Evolutionary conservation across 2,797 vertebrate species (phyloP).

Genomic region (Linurgus olivaceus): DNA sequence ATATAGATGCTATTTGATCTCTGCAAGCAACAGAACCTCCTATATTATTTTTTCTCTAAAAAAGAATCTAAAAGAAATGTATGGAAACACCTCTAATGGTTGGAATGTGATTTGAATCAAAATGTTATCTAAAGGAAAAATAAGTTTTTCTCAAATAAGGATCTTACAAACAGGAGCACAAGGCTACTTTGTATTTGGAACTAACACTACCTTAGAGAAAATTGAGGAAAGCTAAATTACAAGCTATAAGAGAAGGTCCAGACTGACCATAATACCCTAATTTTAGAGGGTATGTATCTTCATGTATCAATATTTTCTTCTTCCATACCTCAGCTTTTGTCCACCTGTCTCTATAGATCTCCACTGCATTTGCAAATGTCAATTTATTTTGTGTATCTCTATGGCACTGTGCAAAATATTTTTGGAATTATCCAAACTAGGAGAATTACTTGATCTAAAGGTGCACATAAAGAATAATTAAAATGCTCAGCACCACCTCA

Average conservation of each 20-base stretch:
- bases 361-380: neutral
- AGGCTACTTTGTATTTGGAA: neutral
- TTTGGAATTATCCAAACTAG: neutral
- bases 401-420: neutral
- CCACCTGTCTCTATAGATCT: neutral
- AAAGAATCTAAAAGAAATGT: neutral
- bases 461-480: neutral
- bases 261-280: neutral
- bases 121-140: neutral
- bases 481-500: neutral
- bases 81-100: neutral
- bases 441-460: neutral
- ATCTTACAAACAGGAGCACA: neutral
- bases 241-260: neutral
- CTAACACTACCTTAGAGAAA: neutral
- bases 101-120: neutral
- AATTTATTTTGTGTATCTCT: neutral
- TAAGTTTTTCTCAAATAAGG: neutral
- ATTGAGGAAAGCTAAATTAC: neutral
- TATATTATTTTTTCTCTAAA: neutral
- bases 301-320: neutral
- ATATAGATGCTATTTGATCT: neutral
- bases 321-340: neutral
- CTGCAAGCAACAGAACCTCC: neutral
- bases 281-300: neutral